Base-by-base conservation (phyloP, 2,113 vertebrate genomes). In the Oxygymnocypris stewartii region DNA sequence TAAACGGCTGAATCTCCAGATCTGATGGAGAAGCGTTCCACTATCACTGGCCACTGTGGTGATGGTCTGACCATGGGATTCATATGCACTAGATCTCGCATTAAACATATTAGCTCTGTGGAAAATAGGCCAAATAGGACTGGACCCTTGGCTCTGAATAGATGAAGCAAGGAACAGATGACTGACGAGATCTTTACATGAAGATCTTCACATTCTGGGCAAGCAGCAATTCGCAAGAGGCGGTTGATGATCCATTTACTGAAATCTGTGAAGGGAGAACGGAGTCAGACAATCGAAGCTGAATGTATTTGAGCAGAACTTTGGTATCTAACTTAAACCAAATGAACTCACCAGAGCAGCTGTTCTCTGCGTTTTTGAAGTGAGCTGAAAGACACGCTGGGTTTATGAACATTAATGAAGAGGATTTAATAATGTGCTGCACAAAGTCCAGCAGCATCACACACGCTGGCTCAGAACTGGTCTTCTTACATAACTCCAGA, bases 361-460 rank as follows among this genome's bases (percentile, higher is more conserved):
- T 95, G 67, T 88, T 90, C 65, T 95, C 94, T 2, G 93, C 89
- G 77, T 97, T 94, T 40, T 90, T 93, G 87, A 92, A 94, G 20
- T 94, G 92, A 9, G 94, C 94, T 59, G 91, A 94, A 87, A 93
- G 96, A 89, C 93, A 95, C 81, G 95, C 92, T 63, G 95, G 94
- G 85, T 96, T 98, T 80, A 98, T 94, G 91, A 99, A 99, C 96
- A 99, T 98, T 87, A 98, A 95, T 0, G 97, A 97, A 2, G 96
- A 99, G 47, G 98, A 99, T 91, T 97, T 98, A 94, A 99, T 96
- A 4, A 99, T 99, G 85, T 99, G 96, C 85, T 97, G 97, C 88
- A 99, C 96, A 89, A 99, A 99, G 91, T 99, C 97, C 89, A 99
- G 95, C 85, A 99, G 92, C 98, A 99, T 99, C 81, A 99, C 96